A percentile compares a stretch with the other conserved stretches of the same genome.
These are phyloP conservation scores for Dusona sp. DNA, from an alignment of 2,888 invertebrate species.

Conservation along the genomic window DNA sequence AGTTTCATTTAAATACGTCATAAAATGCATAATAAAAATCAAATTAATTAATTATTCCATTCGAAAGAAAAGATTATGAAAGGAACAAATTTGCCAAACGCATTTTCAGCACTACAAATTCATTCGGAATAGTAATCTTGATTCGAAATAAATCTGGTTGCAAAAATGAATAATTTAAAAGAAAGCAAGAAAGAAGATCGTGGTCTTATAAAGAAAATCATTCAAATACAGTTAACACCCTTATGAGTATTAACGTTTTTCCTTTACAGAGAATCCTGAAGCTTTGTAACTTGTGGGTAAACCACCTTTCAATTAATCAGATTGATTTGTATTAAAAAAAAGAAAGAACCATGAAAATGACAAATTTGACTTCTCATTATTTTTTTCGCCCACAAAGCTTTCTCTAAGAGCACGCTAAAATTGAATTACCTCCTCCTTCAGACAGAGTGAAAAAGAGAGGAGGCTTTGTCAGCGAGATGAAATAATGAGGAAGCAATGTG, in stretches of 20 bases:
- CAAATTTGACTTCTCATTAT: constrained; percentile 22
- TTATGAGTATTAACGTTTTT: neutral
- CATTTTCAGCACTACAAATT: too few relatives aligned
- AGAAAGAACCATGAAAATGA: constrained; percentile 7
- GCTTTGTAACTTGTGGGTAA: neutral
- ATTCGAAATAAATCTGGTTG: neutral
- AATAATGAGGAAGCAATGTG: constrained; percentile 27
- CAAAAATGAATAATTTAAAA: neutral
- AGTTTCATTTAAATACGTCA: too few relatives aligned
- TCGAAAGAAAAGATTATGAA: too few relatives aligned
- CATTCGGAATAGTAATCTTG: neutral
- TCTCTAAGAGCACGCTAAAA: neutral
- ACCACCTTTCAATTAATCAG: constrained; percentile 7
- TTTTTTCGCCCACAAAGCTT: constrained; percentile 6
- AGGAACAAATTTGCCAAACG: too few relatives aligned
- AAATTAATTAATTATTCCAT: neutral
- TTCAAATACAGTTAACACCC: neutral
- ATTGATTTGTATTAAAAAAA: neutral
- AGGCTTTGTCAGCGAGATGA: constrained; percentile 25
- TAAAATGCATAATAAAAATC: too few relatives aligned
- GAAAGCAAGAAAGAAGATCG: too few relatives aligned
- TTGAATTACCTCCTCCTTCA: constrained; percentile 8
- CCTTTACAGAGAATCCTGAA: neutral
- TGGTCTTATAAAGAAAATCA: neutral
- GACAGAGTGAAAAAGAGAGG: neutral